These are phyloP conservation scores for Phasianus colchicus DNA, from an alignment of 2,113 vertebrate species.

Conservation along the genomic window DNA sequence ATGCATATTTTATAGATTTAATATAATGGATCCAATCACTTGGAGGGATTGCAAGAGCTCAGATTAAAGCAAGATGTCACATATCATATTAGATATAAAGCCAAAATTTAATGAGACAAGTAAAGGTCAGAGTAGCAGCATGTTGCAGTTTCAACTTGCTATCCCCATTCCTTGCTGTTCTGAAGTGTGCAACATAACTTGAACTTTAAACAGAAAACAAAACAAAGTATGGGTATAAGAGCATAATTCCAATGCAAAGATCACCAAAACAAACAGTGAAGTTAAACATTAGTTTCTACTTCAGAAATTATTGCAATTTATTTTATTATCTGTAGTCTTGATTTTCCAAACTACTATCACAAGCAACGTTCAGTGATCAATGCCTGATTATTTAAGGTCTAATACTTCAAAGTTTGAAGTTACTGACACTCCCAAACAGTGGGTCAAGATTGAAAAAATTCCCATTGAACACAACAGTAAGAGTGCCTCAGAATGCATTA, in stretches of 20 bases:
- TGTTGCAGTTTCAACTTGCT: slow-evolving; percentile 4
- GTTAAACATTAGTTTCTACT: neutral
- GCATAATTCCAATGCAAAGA: neutral
- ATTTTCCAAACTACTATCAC: neutral
- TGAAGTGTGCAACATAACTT: neutral
- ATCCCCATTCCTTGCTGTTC: neutral
- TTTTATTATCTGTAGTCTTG: neutral
- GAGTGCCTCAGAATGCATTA: neutral
- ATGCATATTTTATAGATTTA: slow-evolving; percentile 60
- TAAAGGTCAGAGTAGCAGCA: slow-evolving; percentile 60
- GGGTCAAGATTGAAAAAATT: neutral
- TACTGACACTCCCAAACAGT: neutral
- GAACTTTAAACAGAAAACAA: neutral
- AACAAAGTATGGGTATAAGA: neutral
- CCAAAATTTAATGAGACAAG: slow-evolving; percentile 69
- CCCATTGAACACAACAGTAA: neutral
- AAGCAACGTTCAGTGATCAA: neutral
- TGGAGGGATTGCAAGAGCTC: slow-evolving; percentile 31
- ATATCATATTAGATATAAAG: slow-evolving; percentile 49
- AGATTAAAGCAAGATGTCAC: slow-evolving; percentile 71
- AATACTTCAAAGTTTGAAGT: neutral
- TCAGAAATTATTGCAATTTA: neutral
- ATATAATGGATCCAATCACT: slow-evolving; percentile 64
- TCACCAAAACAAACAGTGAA: neutral
- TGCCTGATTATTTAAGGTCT: neutral